Evolutionary conservation across 2,797 vertebrate species (phyloP).

Genomic region (Margarornis squamiger): DNA sequence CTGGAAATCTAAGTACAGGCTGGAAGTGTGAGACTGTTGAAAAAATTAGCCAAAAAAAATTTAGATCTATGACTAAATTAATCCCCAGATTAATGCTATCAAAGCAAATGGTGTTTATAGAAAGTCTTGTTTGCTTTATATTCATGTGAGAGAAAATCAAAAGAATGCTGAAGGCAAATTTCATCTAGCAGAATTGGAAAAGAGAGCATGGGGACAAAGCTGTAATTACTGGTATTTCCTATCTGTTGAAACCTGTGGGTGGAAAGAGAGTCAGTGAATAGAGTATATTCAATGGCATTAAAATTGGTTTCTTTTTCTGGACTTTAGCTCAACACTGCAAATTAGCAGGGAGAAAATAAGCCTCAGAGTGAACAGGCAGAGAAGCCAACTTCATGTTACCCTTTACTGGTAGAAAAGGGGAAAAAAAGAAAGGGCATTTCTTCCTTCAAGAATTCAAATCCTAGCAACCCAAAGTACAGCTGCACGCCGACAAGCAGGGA

Average conservation of each 20-base stretch:
- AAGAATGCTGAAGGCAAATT: conserved; percentile 53
- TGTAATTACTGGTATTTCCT: conserved; percentile 63
- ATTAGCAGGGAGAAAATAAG: conserved; percentile 62
- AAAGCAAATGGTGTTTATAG: conserved; percentile 46
- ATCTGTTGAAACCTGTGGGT: conserved; percentile 64
- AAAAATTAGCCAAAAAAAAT: conserved; percentile 48
- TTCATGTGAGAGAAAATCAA: conserved; percentile 25
- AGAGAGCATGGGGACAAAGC: conserved; percentile 59
- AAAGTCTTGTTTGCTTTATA: conserved; percentile 47
- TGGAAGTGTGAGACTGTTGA: conserved; percentile 22
- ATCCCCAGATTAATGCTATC: conserved; percentile 50
- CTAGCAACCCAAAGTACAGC: background rate
- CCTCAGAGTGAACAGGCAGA: conserved; percentile 28
- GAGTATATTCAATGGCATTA: conserved; percentile 48
- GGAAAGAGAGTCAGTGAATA: conserved; percentile 49
- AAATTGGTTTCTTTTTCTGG: conserved; percentile 57
- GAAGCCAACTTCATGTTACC: conserved; percentile 33
- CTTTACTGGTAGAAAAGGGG: background rate
- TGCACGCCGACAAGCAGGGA: background rate
- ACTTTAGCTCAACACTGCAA: conserved; percentile 61
- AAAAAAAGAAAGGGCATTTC: background rate
- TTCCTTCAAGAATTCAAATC: conserved; percentile 21
- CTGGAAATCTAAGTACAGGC: background rate
- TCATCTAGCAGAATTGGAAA: conserved; percentile 50
- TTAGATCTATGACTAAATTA: conserved; percentile 61